Percentiles rank a stretch among this genome's conserved stretches.
phyloP scores from a whole-genome alignment of 2,888 invertebrate species.

The Tenodera sinensis region DNA sequence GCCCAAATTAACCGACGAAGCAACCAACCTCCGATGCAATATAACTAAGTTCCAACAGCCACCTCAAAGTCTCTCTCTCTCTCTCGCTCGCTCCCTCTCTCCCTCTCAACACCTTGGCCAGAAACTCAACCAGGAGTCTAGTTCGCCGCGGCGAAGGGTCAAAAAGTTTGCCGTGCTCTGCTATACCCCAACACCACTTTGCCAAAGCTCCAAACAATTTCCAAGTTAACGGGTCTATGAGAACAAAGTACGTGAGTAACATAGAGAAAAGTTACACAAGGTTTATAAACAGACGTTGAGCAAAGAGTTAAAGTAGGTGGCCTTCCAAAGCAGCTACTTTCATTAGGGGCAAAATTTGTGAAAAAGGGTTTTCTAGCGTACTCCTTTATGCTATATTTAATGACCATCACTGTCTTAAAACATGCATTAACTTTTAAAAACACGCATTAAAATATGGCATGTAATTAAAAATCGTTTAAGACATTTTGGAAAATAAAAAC shows the following conservation, averaged over 20 bases:
- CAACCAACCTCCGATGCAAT: background rate
- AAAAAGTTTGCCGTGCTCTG: background rate
- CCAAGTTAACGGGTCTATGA: background rate
- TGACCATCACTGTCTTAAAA: too few relatives aligned
- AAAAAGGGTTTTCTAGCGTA: too few relatives aligned
- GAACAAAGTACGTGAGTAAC: background rate
- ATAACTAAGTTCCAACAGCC: background rate
- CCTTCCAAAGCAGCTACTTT: background rate
- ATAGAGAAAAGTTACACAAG: background rate
- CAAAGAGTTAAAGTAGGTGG: background rate
- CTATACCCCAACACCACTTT: background rate
- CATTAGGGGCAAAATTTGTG: too few relatives aligned
- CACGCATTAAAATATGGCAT: too few relatives aligned
- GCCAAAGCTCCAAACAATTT: background rate
- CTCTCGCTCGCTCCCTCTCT: background rate
- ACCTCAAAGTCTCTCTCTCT: background rate
- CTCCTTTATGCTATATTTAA: too few relatives aligned
- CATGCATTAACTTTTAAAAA: too few relatives aligned
- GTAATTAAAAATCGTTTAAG: too few relatives aligned
- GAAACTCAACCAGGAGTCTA: background rate
- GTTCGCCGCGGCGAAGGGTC: background rate
- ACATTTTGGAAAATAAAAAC: too few relatives aligned
- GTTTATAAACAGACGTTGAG: background rate
- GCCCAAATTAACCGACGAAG: background rate
- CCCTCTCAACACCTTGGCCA: background rate